Conservation (phyloP, 2,113 vertebrate genomes). For the Neolamprologus sp. region DNA sequence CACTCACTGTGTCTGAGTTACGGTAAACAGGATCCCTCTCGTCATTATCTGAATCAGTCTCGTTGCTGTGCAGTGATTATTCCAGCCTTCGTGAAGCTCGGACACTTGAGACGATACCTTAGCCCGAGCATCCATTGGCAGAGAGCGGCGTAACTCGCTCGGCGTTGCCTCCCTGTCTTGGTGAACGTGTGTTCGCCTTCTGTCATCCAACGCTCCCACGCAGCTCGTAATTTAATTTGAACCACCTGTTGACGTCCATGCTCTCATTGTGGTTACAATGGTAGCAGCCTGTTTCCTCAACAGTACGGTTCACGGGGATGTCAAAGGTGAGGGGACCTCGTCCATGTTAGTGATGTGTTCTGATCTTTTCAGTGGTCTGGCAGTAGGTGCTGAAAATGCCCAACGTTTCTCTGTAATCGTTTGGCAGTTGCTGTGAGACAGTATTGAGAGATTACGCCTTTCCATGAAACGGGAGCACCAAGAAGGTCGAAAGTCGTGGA, state of each 20-base stretch:
- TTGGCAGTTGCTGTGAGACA: too few relatives aligned
- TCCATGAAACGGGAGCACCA: too few relatives aligned
- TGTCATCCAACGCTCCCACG: not conserved
- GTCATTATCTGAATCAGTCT: not conserved
- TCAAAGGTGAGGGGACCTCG: too few relatives aligned
- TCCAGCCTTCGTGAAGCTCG: not conserved
- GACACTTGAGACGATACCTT: not conserved
- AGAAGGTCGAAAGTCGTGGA: too few relatives aligned
- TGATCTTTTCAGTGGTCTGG: too few relatives aligned
- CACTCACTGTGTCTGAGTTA: not conserved
- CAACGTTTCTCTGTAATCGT: too few relatives aligned
- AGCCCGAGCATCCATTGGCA: not conserved
- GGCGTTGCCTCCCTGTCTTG: not conserved
- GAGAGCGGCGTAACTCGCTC: rapidly evolving
- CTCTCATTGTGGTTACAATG: too few relatives aligned
- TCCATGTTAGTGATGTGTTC: too few relatives aligned
- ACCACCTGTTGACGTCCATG: not conserved
- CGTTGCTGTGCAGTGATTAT: rapidly evolving
- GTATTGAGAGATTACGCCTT: too few relatives aligned
- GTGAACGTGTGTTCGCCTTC: not conserved
- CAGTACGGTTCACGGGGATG: too few relatives aligned
- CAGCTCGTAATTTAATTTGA: not conserved
- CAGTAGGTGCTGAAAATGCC: rapidly evolving
- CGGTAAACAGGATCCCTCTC: not conserved
- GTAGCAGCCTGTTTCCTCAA: too few relatives aligned